Evolutionary conservation across 64 coral and sea anemone species (phyloP).

Genomic region (Stichodactyla mertensii): DNA sequence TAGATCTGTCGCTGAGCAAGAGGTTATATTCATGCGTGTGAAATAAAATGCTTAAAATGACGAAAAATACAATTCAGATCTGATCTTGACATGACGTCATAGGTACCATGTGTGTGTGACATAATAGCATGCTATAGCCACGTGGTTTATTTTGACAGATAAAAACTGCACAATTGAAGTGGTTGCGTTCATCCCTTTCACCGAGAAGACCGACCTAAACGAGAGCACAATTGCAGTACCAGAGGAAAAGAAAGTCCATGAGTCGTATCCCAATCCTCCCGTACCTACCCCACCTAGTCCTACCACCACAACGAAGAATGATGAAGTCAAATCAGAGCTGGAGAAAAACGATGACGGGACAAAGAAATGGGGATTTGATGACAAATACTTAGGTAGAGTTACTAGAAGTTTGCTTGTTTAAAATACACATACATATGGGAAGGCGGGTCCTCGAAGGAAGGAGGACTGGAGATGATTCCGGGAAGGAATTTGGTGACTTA

Average conservation of each 20-base stretch:
- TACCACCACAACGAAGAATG: background rate
- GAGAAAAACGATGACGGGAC: background rate
- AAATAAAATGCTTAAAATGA: too few species aligned
- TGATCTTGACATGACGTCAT: too few species aligned
- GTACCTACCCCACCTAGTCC: slow-evolving; percentile 15
- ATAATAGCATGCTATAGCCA: too few species aligned
- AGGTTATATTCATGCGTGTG: too few species aligned
- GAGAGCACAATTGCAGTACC: background rate
- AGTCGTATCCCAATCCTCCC: slow-evolving; percentile 24
- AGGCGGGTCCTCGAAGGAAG: too few species aligned
- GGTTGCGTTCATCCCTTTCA: background rate
- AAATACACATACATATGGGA: too few species aligned
- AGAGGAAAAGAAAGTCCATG: background rate
- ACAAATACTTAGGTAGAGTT: slow-evolving; percentile 17
- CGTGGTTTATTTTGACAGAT: background rate
- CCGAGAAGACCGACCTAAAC: background rate
- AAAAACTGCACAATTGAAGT: background rate
- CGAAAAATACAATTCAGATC: too few species aligned
- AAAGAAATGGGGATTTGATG: slow-evolving; percentile 9
- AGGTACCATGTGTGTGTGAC: too few species aligned
- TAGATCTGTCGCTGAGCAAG: too few species aligned
- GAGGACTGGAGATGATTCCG: too few species aligned
- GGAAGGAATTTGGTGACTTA: too few species aligned
- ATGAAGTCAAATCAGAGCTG: background rate
- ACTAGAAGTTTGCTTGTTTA: background rate